Evolutionary conservation across 2,797 vertebrate genomes (phyloP).

Genomic region (Syngnathus acus): DNA sequence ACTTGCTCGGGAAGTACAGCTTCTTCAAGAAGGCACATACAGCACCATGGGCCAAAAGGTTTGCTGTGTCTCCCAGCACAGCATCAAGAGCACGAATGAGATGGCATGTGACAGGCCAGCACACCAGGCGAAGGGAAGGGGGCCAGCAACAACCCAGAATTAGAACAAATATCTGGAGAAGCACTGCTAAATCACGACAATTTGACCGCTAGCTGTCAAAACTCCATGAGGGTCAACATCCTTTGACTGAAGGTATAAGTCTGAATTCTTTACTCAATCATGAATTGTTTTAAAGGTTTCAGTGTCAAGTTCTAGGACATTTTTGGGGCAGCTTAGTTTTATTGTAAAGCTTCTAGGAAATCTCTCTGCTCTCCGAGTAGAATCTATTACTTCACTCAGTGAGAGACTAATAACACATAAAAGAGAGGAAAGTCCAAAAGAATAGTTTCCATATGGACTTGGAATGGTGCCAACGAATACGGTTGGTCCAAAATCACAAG

Average conservation of each 20-base stretch:
- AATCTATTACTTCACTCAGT: conserved; percentile 54
- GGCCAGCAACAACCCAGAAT: no score
- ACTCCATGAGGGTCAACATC: no score
- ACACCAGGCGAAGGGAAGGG: not conserved
- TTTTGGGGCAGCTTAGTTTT: no score
- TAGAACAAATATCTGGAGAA: not conserved
- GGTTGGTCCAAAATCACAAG: conserved; percentile 46
- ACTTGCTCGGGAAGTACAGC: not conserved
- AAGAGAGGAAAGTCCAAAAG: conserved; percentile 50
- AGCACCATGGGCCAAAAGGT: not conserved
- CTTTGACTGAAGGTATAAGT: not conserved
- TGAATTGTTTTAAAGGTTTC: not conserved
- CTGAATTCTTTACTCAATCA: not conserved
- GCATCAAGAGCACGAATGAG: not conserved
- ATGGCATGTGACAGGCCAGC: not conserved
- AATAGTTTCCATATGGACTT: conserved; percentile 59
- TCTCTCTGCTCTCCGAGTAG: conserved; percentile 25
- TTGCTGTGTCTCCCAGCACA: not conserved
- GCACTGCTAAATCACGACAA: not conserved
- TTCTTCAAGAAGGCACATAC: not conserved
- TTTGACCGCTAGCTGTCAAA: no score
- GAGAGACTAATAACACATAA: conserved; percentile 60
- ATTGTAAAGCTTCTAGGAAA: not conserved
- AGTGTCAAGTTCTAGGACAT: no score
- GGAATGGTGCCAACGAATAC: conserved; percentile 62